Evolutionary conservation across 2,888 invertebrate genomes (phyloP), one percentile per base, ranked within the genome.

Genomic region (Cyrtodaria siliqua): DNA sequence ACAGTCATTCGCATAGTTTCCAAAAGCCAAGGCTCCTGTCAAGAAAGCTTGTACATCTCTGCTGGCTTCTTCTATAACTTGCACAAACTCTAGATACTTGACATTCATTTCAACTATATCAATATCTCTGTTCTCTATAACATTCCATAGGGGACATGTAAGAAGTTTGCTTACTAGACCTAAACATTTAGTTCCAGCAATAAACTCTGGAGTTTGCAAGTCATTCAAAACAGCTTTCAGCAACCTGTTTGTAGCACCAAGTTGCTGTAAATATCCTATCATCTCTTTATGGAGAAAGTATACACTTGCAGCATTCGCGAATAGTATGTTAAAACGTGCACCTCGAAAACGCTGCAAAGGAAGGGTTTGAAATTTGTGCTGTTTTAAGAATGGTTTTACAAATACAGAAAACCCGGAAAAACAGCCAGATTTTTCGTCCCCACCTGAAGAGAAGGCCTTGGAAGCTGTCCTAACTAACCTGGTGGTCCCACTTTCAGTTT

Each of bases 241-340:
- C 16, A 69, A 33, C 42, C 50, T 38, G 27, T 52, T 52, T 20
- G 52, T 55, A n/a, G 29, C 29, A 1, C 47, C 26, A n/a, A 63
- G 44, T 29, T 47, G 40, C 6, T 50, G 47, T 23, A 9, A n/a
- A n/a, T n/a, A n/a, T n/a, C n/a, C n/a, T n/a, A n/a, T n/a, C 52
- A 64, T 71, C 24, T 71, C 38, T 26, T 26, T 12, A 52, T 64
- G 71, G 6, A 71, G 50, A 59, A 44, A 44, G 20, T 44, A 44
- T 6, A 44, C 44, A 20, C 49, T 20, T 9, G 66, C 66, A 27
- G 68, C 72, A 73, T 68, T 63, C 12, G 53, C 18, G 44, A 78
- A 78, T 9, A 78, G 27, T 33, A 73, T 64, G 53, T 78, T 68
- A 29, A 72, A 78, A 52, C 62, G 40, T 18, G 64, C 18, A n/a